Conservation (phyloP, 2,113 vertebrate genomes). For the Pachycephala philippinensis region DNA sequence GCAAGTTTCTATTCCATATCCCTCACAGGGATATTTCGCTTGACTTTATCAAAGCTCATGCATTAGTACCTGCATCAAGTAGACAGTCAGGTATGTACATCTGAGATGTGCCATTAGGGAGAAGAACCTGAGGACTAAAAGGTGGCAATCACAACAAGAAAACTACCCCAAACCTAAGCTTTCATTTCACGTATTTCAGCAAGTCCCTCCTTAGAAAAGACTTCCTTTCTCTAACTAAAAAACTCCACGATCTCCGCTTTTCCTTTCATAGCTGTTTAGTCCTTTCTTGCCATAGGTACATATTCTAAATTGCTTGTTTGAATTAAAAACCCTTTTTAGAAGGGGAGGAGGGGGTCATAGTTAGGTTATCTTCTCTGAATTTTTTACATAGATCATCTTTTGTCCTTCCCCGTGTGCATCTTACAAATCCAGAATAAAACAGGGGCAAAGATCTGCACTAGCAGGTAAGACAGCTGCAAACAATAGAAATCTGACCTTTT, state of each 20-base stretch:
- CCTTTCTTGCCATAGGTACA: neutral
- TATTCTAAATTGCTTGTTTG: neutral
- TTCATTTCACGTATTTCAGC: neutral
- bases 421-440: neutral
- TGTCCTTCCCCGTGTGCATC: neutral
- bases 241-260: neutral
- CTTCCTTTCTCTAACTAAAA: neutral
- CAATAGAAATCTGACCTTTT: neutral
- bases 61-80: neutral
- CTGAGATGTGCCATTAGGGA: neutral
- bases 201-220: neutral
- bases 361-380: neutral
- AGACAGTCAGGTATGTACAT: neutral
- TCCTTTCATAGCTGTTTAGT: neutral
- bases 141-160: neutral
- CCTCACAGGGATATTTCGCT: neutral
- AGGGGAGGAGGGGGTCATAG: neutral
- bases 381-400: neutral
- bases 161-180: neutral
- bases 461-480: neutral
- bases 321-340: neutral
- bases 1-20: neutral
- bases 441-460: neutral
- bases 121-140: neutral
- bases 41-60: neutral